These are phyloP conservation scores for Gobio gobio DNA, from an alignment of 2,113 vertebrate species.

Conservation along the genomic window DNA sequence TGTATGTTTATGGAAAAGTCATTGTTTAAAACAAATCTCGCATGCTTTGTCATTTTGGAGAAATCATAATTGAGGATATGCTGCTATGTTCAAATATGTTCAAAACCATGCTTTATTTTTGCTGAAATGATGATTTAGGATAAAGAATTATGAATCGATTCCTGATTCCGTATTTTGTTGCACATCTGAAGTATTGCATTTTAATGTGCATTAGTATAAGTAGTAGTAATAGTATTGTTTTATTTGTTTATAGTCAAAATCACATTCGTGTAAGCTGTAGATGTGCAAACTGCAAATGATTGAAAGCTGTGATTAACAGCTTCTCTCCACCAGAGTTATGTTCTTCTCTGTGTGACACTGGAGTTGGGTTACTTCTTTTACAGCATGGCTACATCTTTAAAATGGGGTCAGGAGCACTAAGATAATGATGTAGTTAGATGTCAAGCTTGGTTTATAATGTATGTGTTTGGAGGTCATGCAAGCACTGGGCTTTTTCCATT, in stretches of 20 bases:
- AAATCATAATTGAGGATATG: background rate
- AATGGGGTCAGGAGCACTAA: conserved; percentile 23
- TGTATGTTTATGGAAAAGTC: conserved; percentile 25
- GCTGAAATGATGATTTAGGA: background rate
- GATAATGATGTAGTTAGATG: background rate
- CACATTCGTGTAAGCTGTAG: background rate
- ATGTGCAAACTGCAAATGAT: background rate
- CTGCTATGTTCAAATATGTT: background rate
- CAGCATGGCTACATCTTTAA: conserved; percentile 23
- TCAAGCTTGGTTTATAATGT: conserved; percentile 34
- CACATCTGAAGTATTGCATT: background rate
- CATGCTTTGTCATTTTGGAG: background rate
- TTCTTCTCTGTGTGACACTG: conserved; percentile 29
- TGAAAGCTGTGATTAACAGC: conserved; percentile 3
- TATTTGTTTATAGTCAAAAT: conserved; percentile 39
- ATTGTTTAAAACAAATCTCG: background rate
- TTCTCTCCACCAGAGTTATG: background rate
- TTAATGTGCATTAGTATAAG: background rate
- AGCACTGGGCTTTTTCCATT: background rate
- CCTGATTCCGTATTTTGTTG: background rate
- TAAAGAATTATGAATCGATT: background rate
- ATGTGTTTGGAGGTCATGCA: background rate
- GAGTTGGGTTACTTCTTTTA: conserved; percentile 39
- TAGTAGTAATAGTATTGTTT: background rate
- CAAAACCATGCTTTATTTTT: background rate